Conservation (phyloP, 2,113 vertebrate genomes). For the Pandion haliaetus region DNA sequence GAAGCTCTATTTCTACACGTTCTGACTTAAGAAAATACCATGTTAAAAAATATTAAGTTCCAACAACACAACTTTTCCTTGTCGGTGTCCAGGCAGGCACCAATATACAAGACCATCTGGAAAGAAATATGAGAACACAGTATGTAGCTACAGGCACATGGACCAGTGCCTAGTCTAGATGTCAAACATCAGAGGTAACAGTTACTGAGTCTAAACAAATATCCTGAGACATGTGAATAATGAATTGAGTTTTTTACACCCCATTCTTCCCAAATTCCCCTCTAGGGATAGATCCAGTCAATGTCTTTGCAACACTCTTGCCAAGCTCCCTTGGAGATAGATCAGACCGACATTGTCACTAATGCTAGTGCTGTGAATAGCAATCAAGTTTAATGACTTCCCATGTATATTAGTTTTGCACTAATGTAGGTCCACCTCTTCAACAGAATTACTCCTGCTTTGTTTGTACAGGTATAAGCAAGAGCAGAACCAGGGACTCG, state of each 20-base stretch:
- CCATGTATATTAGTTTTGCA: slow-evolving; percentile 10
- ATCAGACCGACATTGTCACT: not conserved
- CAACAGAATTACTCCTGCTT: not conserved
- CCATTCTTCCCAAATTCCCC: slow-evolving; percentile 17
- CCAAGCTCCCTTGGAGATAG: not conserved
- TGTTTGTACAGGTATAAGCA: not conserved
- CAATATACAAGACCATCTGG: slow-evolving; percentile 20
- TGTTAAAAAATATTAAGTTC: slow-evolving; percentile 40
- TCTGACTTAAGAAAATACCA: slow-evolving; percentile 38
- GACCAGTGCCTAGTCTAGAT: not conserved
- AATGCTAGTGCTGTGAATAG: not conserved
- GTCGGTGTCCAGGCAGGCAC: not conserved
- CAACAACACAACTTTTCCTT: slow-evolving; percentile 38
- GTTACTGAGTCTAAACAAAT: slow-evolving; percentile 35
- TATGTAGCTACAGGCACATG: slow-evolving; percentile 11
- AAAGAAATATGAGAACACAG: slow-evolving; percentile 48
- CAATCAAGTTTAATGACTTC: slow-evolving; percentile 48
- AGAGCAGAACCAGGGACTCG: not conserved
- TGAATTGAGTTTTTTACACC: not conserved
- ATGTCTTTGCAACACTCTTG: not conserved
- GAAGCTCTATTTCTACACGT: slow-evolving; percentile 43
- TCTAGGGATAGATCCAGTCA: slow-evolving; percentile 30
- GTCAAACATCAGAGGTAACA: not conserved
- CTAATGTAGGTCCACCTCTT: not conserved
- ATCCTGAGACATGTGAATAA: slow-evolving; percentile 29